These are phyloP conservation scores for Bombus balteatus DNA, from an alignment of 1,140 invertebrate species.

Conservation along the genomic window DNA sequence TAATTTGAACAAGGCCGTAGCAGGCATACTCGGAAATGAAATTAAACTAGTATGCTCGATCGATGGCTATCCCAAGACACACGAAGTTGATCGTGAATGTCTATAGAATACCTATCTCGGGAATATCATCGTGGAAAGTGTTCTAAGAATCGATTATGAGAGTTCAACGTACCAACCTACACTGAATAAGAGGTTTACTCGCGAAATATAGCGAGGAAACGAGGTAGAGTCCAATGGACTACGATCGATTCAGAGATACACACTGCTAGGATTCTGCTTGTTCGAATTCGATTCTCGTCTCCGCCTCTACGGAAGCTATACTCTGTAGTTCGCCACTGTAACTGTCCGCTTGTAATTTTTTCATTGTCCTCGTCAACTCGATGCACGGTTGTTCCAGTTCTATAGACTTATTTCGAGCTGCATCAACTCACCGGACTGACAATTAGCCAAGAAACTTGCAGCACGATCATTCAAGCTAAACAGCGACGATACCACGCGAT, in stretches of 20 bases:
- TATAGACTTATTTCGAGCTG: not conserved
- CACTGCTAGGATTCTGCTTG: not conserved
- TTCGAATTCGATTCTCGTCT: not conserved
- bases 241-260: not conserved
- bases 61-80: too few relatives aligned
- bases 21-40: too few relatives aligned
- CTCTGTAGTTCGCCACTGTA: not conserved
- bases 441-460: not conserved
- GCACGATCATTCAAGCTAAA: not conserved
- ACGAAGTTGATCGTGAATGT: not conserved
- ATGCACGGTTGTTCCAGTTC: not conserved
- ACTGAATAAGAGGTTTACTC: not conserved
- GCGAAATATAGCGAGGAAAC: slow-evolving; percentile 11
- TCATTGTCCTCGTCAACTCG: not conserved
- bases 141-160: slow-evolving; percentile 39
- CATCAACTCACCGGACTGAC: not conserved
- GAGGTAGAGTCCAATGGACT: not conserved
- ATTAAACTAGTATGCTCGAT: too few relatives aligned
- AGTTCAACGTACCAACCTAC: slow-evolving; percentile 30
- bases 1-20: too few relatives aligned
- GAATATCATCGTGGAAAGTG: slow-evolving; percentile 21
- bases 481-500: not conserved
- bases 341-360: slow-evolving; percentile 8
- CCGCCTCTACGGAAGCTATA: too few relatives aligned
- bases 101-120: slow-evolving; percentile 2